phyloP scores from a whole-genome alignment of 2,888 invertebrate species.

The Brachynemurus nebulosus region DNA sequence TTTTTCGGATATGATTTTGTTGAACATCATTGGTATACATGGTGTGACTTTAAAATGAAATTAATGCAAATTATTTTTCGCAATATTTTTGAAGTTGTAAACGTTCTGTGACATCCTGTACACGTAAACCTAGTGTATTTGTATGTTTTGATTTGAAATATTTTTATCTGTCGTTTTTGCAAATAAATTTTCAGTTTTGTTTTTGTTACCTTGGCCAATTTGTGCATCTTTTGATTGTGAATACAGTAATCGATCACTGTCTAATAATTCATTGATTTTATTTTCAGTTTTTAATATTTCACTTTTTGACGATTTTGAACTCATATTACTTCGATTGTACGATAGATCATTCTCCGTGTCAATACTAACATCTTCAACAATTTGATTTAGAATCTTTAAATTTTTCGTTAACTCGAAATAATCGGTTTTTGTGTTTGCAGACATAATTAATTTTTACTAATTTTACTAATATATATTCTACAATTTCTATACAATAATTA shows the following conservation, averaged over 20 bases:
- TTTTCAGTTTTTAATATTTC: constrained; percentile 13
- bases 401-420: constrained; percentile 9
- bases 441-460: too few species aligned
- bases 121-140: too few species aligned
- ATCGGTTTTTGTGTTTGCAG: not conserved
- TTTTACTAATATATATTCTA: not conserved
- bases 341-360: not conserved
- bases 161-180: too few species aligned
- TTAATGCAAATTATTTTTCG: too few species aligned
- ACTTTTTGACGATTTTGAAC: constrained; percentile 10
- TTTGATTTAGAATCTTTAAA: constrained; percentile 13
- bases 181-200: not conserved
- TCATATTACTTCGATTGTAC: not conserved
- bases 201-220: not conserved
- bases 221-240: not conserved
- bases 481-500: not conserved
- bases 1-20: too few species aligned
- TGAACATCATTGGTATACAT: too few species aligned
- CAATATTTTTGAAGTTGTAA: too few species aligned
- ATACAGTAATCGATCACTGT: constrained; percentile 4
- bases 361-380: constrained; percentile 13
- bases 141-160: too few species aligned
- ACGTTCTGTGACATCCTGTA: too few species aligned
- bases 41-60: too few species aligned
- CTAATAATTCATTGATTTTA: constrained; percentile 13